phyloP scores from a whole-genome alignment of 2,888 invertebrate species.

The Drosophila parthenogenetica region DNA sequence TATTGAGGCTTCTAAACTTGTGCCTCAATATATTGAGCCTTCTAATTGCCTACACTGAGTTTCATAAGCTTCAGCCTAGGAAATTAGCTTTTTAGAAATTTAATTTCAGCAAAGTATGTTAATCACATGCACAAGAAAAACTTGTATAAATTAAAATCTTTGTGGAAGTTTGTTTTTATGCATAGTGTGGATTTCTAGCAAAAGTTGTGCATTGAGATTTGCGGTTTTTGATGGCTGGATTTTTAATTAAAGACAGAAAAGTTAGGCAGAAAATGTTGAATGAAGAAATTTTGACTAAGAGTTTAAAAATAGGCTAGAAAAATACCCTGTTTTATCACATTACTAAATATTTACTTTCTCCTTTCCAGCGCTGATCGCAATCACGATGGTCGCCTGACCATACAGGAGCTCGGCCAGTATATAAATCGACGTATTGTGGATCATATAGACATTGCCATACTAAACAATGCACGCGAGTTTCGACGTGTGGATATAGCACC shows the following conservation, averaged over 20 bases:
- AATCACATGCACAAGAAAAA: background rate
- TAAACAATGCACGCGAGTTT: slow-evolving; percentile 89
- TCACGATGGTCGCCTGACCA: slow-evolving; percentile 86
- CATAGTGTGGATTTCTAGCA: background rate
- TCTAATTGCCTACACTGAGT: background rate
- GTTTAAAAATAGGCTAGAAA: no score
- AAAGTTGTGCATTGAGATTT: background rate
- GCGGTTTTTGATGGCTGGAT: no score
- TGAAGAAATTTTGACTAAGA: no score
- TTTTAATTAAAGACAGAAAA: no score
- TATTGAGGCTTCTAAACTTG: background rate
- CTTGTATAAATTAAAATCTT: background rate
- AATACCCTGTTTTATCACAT: no score
- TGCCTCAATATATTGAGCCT: background rate
- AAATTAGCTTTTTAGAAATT: background rate
- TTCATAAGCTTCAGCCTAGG: background rate
- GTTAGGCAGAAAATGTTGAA: no score
- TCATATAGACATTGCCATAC: slow-evolving; percentile 89
- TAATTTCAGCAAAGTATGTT: background rate
- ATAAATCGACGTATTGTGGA: slow-evolving; percentile 89
- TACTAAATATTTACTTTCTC: background rate
- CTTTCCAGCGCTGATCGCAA: slow-evolving; percentile 87
- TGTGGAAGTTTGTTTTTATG: background rate
- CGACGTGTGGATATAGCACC: slow-evolving; percentile 89
- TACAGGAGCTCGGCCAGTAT: slow-evolving; percentile 88